phyloP scores from a whole-genome alignment of 2,797 vertebrate genomes.

The Clarias fuscus region DNA sequence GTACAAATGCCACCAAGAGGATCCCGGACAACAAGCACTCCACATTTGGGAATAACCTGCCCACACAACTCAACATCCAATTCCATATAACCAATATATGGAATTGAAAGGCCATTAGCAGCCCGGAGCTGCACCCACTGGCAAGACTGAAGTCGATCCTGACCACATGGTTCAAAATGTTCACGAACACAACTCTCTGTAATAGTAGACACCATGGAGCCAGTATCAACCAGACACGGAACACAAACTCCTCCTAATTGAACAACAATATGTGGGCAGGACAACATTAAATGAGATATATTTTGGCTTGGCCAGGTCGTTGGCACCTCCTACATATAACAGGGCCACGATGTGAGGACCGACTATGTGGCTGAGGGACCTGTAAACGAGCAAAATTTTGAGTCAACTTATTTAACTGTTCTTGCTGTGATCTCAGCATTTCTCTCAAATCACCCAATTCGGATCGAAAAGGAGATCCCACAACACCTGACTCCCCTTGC shows the following conservation, averaged over 20 bases:
- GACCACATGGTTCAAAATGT: not conserved
- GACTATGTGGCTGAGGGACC: not conserved
- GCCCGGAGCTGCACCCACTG: no score
- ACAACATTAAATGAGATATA: not conserved
- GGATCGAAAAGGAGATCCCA: no score
- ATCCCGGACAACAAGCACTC: no score
- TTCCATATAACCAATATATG: no score
- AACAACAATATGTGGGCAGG: not conserved
- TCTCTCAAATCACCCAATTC: not conserved
- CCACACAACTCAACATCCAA: no score
- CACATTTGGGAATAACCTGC: no score
- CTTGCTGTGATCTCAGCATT: not conserved
- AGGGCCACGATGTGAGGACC: not conserved
- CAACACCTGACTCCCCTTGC: no score
- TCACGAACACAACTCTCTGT: not conserved
- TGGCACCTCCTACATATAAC: not conserved
- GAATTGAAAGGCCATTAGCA: no score
- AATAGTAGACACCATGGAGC: not conserved
- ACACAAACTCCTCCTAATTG: not conserved
- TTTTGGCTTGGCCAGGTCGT: not conserved
- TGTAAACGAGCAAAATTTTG: not conserved
- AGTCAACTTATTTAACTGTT: not conserved
- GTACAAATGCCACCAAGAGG: no score
- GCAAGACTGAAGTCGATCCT: not conserved
- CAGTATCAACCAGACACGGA: not conserved